Evolutionary conservation across 1,140 invertebrate genomes (phyloP).

Genomic region (Mylabris phalerata): DNA sequence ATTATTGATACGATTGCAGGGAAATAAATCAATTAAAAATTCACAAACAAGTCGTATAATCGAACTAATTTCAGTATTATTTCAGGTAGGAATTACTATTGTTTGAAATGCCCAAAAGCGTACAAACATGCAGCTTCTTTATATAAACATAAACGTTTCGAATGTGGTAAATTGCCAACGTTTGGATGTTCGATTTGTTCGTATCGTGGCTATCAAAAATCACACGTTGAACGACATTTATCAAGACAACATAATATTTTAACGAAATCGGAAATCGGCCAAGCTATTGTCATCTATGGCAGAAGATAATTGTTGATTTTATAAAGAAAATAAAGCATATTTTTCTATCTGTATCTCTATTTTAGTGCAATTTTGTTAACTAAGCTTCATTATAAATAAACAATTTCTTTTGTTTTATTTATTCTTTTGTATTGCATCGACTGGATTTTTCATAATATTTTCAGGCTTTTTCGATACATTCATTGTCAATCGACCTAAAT

Average conservation of each 20-base stretch:
- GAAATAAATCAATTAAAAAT: not conserved
- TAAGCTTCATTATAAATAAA: too few relatives aligned
- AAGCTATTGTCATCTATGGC: slow-evolving; percentile 5
- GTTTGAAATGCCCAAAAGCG: slow-evolving; percentile 50
- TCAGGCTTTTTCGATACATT: too few relatives aligned
- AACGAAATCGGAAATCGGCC: not conserved
- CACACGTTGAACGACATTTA: slow-evolving; percentile 18
- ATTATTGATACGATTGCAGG: not conserved
- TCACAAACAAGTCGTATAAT: not conserved
- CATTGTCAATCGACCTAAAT: too few relatives aligned
- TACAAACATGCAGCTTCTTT: slow-evolving; percentile 50
- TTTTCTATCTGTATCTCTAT: too few relatives aligned
- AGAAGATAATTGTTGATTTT: not conserved
- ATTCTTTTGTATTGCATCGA: not conserved
- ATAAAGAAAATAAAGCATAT: too few relatives aligned
- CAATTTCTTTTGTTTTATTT: not conserved
- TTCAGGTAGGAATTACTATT: slow-evolving; percentile 40
- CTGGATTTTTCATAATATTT: too few relatives aligned
- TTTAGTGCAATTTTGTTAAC: too few relatives aligned
- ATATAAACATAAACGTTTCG: slow-evolving; percentile 40
- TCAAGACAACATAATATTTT: not conserved
- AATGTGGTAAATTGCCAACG: slow-evolving; percentile 47
- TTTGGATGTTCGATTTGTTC: slow-evolving; percentile 19
- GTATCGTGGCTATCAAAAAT: slow-evolving; percentile 10
- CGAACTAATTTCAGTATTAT: slow-evolving; percentile 2